Percentiles rank a stretch among this genome's conserved stretches.
Conservation (phyloP, 2,113 vertebrate species). For the Physeter macrocephalus region DNA sequence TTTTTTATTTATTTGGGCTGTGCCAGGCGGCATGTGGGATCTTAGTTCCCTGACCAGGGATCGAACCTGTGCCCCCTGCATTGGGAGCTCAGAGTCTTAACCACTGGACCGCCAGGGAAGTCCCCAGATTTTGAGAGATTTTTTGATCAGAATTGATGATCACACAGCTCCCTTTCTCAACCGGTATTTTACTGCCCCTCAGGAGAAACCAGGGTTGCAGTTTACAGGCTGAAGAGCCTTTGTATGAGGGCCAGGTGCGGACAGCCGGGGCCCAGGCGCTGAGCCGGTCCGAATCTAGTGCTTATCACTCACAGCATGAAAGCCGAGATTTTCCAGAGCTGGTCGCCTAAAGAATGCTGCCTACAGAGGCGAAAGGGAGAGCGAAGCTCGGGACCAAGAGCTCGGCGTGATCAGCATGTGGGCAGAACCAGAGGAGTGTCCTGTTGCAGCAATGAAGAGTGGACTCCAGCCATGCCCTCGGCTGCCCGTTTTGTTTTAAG, state of each 20-base stretch:
- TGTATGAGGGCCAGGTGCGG: neutral
- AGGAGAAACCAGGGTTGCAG: neutral
- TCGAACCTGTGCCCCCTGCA: too few relatives aligned
- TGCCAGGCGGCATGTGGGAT: too few relatives aligned
- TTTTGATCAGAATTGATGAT: neutral
- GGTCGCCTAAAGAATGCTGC: neutral
- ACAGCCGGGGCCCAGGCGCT: neutral
- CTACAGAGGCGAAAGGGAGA: neutral
- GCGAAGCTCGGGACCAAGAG: neutral
- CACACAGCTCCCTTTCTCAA: neutral
- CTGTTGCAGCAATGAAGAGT: neutral
- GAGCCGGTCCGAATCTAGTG: neutral
- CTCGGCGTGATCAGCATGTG: fast-evolving
- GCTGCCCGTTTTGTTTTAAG: neutral
- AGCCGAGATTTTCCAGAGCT: neutral
- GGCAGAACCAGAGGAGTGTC: neutral
- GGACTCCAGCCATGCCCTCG: neutral
- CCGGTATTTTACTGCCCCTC: neutral
- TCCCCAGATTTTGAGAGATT: neutral
- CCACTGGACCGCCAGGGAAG: too few relatives aligned
- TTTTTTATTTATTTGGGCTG: too few relatives aligned
- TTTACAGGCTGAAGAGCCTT: neutral
- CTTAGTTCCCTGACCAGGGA: too few relatives aligned
- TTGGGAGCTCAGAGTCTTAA: too few relatives aligned
- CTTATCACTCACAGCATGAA: neutral